Evolutionary conservation across 2,113 vertebrate genomes (phyloP).

Genomic region (Larimichthys polyactis): DNA sequence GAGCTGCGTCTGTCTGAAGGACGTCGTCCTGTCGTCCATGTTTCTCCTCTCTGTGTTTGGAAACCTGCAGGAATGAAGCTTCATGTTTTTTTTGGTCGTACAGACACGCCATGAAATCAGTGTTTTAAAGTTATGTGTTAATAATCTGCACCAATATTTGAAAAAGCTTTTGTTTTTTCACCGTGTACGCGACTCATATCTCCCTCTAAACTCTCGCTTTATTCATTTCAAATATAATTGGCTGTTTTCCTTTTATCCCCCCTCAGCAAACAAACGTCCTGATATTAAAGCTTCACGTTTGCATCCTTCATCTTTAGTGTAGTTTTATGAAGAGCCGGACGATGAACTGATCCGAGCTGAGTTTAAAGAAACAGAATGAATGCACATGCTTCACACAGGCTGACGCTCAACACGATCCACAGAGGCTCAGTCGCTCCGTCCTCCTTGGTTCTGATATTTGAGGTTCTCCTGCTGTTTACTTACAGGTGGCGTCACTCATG

Average conservation of each 20-base stretch:
- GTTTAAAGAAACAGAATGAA: no score
- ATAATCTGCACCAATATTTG: slow-evolving; percentile 18
- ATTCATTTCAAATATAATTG: not conserved
- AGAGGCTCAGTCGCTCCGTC: no score
- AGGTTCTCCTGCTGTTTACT: no score
- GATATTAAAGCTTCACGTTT: not conserved
- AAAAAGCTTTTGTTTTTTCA: slow-evolving; percentile 38
- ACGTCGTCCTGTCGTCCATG: no score
- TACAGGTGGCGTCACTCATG: no score
- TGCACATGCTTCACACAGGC: no score
- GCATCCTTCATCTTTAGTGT: not conserved
- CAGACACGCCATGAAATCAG: slow-evolving; percentile 16
- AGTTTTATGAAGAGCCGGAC: no score
- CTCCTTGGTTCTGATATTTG: no score
- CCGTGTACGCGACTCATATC: not conserved
- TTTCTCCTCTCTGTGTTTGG: not conserved
- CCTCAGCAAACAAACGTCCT: not conserved
- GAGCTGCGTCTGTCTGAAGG: not conserved
- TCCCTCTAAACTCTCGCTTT: not conserved
- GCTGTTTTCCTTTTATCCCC: not conserved
- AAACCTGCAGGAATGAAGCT: not conserved
- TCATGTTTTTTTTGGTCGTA: no score
- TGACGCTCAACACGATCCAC: no score
- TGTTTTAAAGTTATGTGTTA: slow-evolving; percentile 15
- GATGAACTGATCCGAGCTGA: not conserved